Evolutionary conservation across 1,140 invertebrate genomes (phyloP).

Genomic region (Drosophila athabasca): DNA sequence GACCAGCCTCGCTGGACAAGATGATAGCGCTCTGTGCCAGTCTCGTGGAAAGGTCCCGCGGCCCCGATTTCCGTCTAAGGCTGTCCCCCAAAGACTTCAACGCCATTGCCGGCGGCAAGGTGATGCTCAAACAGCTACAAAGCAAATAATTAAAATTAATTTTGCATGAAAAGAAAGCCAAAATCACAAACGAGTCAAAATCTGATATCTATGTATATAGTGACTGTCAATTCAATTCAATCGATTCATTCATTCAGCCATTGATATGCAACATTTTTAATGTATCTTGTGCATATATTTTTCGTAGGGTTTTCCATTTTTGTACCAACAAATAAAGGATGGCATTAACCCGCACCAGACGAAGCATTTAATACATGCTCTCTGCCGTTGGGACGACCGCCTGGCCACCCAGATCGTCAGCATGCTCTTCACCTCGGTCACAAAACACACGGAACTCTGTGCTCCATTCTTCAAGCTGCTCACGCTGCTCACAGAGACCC

Average conservation of each 20-base stretch:
- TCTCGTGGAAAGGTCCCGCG: conserved; percentile 94
- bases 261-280: conserved; percentile 13
- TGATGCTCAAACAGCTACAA: conserved; percentile 82
- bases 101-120: conserved; percentile 93
- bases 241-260: too few relatives aligned
- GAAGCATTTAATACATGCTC: conserved; percentile 94
- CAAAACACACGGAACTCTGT: conserved; percentile 93
- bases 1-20: conserved; percentile 96
- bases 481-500: conserved; percentile 90
- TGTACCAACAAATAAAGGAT: conserved; percentile 97
- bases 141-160: conserved; percentile 46
- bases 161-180: conserved; percentile 24
- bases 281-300: conserved; percentile 50
- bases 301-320: conserved; percentile 93
- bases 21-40: conserved; percentile 96
- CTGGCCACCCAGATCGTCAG: conserved; percentile 92
- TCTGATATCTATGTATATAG: background rate
- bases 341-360: conserved; percentile 96
- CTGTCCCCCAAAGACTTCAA: conserved; percentile 91
- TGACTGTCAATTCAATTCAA: too few relatives aligned
- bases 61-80: conserved; percentile 89
- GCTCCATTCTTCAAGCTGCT: conserved; percentile 96
- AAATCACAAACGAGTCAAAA: conserved; percentile 6
- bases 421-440: conserved; percentile 95
- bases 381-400: conserved; percentile 95